phyloP scores from a whole-genome alignment of 1,140 invertebrate species.

The Saccostrea cuccullata region DNA sequence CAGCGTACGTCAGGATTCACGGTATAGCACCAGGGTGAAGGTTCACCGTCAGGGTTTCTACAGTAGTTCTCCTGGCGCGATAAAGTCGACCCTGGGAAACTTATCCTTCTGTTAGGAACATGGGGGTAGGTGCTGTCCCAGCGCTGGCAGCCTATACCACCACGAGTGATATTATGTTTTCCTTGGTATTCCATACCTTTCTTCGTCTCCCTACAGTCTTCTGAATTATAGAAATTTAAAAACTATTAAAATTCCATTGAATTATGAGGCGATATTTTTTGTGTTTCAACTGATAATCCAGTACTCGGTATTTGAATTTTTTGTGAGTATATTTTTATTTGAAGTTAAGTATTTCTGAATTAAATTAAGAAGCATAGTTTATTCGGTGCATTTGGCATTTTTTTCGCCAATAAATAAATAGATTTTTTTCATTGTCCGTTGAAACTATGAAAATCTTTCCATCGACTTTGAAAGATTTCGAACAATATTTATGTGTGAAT shows the following conservation, averaged over 20 bases:
- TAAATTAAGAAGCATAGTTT: no score
- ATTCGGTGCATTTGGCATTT: no score
- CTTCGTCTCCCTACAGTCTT: neutral
- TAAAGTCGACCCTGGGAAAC: neutral
- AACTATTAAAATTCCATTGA: neutral
- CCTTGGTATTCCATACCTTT: conserved; percentile 37
- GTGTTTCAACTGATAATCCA: no score
- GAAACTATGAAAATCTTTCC: no score
- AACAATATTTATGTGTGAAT: no score
- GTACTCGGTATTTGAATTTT: no score
- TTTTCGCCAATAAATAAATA: no score
- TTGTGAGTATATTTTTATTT: no score
- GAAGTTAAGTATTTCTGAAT: no score
- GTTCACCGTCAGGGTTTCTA: conserved; percentile 40
- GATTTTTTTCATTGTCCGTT: no score
- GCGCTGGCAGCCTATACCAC: conserved; percentile 23
- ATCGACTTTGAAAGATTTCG: no score
- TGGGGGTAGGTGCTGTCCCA: conserved; percentile 30
- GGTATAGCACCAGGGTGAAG: conserved; percentile 46
- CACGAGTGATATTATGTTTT: neutral
- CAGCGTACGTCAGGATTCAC: conserved; percentile 36
- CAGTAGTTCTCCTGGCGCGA: conserved; percentile 37
- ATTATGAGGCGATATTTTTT: no score
- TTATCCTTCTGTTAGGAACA: neutral
- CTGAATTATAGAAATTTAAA: neutral